These are phyloP conservation scores for Fragum sueziense DNA, from an alignment of 2,888 invertebrate species.

Conservation along the genomic window DNA sequence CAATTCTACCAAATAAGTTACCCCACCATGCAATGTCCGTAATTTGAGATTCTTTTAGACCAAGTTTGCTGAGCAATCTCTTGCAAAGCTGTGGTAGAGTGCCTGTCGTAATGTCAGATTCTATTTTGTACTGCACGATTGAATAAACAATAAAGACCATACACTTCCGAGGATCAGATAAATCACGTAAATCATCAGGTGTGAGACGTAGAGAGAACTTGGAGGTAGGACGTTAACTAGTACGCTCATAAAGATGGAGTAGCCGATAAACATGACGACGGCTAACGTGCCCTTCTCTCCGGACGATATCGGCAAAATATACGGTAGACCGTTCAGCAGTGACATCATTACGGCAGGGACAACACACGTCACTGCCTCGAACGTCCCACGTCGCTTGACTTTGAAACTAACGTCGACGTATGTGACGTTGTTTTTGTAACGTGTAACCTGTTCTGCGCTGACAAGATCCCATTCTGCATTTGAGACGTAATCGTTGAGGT, in stretches of 20 bases:
- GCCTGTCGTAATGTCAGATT: too few relatives aligned
- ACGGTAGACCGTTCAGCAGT: background rate
- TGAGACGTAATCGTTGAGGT: background rate
- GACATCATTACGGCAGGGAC: slow-evolving; percentile 9
- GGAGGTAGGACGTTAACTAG: slow-evolving; percentile 3
- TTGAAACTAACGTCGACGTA: background rate
- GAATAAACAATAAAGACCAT: background rate
- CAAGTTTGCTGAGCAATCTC: too few relatives aligned
- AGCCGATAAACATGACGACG: slow-evolving; percentile 6
- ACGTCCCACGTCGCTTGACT: slow-evolving; percentile 1
- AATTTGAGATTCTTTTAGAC: too few relatives aligned
- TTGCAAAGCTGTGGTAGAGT: too few relatives aligned
- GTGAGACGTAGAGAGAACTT: slow-evolving; percentile 2
- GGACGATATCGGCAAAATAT: slow-evolving; percentile 1
- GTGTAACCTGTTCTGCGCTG: too few relatives aligned
- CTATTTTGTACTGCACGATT: background rate
- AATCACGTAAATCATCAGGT: background rate
- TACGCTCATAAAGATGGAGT: slow-evolving; percentile 3
- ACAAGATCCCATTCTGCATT: slow-evolving; percentile 20
- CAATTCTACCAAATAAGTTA: too few relatives aligned
- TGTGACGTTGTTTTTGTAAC: background rate
- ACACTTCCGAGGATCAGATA: background rate
- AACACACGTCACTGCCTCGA: background rate
- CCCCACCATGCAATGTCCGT: too few relatives aligned
- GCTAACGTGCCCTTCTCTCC: slow-evolving; percentile 9